Percentiles rank a stretch among this genome's conserved stretches.
These are phyloP conservation scores for Cisticola juncidis DNA, from an alignment of 2,113 vertebrate species.

Conservation along the genomic window DNA sequence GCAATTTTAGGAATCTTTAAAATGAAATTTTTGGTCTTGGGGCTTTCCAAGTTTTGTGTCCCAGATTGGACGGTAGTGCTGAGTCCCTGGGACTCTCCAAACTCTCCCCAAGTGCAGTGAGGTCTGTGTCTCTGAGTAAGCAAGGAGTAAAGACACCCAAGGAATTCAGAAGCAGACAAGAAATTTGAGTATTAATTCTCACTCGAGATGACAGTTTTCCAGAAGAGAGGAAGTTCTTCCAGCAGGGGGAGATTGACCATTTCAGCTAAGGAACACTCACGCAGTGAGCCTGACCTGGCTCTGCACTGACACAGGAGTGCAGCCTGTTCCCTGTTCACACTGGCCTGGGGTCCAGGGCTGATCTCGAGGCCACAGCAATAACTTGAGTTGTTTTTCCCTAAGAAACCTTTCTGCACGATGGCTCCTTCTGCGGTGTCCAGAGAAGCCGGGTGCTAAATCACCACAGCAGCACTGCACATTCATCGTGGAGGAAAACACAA, in stretches of 20 bases:
- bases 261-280: rapidly evolving
- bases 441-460: not conserved
- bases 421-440: not conserved
- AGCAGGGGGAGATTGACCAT: not conserved
- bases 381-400: rapidly evolving
- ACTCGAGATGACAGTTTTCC: not conserved
- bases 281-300: not conserved
- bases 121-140: not conserved
- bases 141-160: not conserved
- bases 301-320: not conserved
- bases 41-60: not conserved
- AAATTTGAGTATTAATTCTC: not conserved
- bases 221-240: not conserved
- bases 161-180: not conserved
- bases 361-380: not conserved
- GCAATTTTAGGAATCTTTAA: not conserved
- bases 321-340: not conserved
- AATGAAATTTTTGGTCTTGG: not conserved
- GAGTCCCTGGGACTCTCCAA: not conserved
- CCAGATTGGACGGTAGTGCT: rapidly evolving
- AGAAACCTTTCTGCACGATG: not conserved
- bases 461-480: not conserved
- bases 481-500: not conserved
- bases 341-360: not conserved
- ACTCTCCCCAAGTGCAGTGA: not conserved